Base-by-base conservation (phyloP, 2,113 vertebrate species). In the Numida meleagris region DNA sequence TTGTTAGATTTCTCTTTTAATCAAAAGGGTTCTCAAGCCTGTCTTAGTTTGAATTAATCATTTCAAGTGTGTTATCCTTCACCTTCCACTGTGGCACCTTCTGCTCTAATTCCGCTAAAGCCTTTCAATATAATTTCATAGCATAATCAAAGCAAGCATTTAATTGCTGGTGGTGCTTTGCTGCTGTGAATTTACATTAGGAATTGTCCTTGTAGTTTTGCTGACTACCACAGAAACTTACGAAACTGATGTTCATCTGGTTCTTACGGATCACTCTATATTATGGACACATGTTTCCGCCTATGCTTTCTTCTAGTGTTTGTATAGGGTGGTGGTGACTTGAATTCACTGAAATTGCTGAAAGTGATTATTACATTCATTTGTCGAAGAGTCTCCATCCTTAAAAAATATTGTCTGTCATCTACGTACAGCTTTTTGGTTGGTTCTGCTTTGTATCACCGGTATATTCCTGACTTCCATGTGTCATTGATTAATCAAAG, bases 101-200 rank as follows among this genome's bases (percentile, higher is more conserved):
- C 82, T 94, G 42, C 50, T 94, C 17, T 80, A 88, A 94, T 95
- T 89, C 85, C 91, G 50, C 68, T 86, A 93, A 95, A 91, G 72
- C 85, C 76, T 93, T 86, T 88, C 59, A 61, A 27, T 75, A 48
- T 95, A 88, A 95, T 93, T 72, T 86, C 61, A 42, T 8, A 45
- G 46, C 31, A 42, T 18, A 89, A 43, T 55, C 55, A 86, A 68
- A 94, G 85, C 75, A 83, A 67, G 34, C 62, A 20, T 43, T 31
- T 31, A 75, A 88, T 61, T 81, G 76, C 68, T 95, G 85, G 34
- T 94, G 87, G 65, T 65, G 79, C 72, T 88, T 90, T 89, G 65
- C 82, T 86, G 65, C 55, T 62, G 6, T 33, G 6, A 51, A 68
- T 89, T 93, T 92, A 58, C 62, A 74, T 85, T 48, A n/a, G 46